Evolutionary conservation across 2,797 vertebrate genomes (phyloP), one percentile per base, ranked within the genome.

Genomic region (Scleropages formosus): DNA sequence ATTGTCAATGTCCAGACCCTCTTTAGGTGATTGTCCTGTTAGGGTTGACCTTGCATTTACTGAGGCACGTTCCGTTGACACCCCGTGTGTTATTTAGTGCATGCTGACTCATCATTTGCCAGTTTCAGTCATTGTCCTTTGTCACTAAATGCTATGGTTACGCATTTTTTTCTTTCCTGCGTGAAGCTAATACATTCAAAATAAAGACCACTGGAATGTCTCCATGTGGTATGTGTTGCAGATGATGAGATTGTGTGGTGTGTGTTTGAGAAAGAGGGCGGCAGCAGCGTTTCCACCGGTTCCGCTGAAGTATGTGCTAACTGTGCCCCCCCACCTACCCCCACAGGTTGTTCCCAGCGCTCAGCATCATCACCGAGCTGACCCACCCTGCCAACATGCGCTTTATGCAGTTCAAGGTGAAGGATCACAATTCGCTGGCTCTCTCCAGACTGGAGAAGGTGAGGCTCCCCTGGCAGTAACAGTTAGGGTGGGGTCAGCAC

Each of bases 331-430:
- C 20, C 4, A n/a, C 51, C 13, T 24, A 11, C 4, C 18, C 15
- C 18, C 75, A 4, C 86, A 95, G 94, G 85, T 83, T 95, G 78
- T 95, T 95, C 62, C 93, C 94, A 20, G 91, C 89, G 60, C 90
- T 95, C 0, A 93, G 92, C 7, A 95, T 95, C 79, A 95, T 95
- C 81, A 94, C 93, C 0, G 93, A 94, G 85, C 90, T 95, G 80
- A 93, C 93, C 0, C 94, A 95, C 81, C 93, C 93, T 0, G 93
- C 94, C 78, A 95, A 95, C 87, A 95, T 95, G 94, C 90, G 93
- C 72, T 95, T 95, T 80, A 94, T 94, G 93, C 94, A 94, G 87
- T 95, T 95, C 82, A 92, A 92, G 87, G 93, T 94, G 68, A 95
- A 95, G 88, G 93, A 95, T 82, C 91, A 93, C 78, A 94, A 93